Base-by-base conservation (phyloP, 2,113 vertebrate genomes). In the Pedionomus torquatus region DNA sequence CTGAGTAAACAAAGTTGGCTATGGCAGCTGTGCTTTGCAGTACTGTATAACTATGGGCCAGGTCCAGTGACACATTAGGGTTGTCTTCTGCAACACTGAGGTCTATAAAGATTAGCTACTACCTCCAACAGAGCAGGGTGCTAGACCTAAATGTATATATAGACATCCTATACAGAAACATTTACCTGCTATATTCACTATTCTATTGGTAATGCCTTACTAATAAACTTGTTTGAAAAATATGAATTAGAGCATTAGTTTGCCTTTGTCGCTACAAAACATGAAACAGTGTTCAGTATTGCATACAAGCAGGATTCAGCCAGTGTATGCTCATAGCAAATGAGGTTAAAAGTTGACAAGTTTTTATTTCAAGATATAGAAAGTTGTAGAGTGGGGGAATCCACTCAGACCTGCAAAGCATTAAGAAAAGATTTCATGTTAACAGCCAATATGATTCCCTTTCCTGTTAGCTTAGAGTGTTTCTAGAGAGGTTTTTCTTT, bases 1-100 rank as follows among this genome's bases (percentile, higher is more conserved):
- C 69, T 93, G 69, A 91, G 39, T 87, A 87, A 91, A 39, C 31
- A 78, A 75, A 95, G 8, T n/a, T 75, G 58, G 12, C n/a, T 58
- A 2, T 31, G 64, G 60, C 55, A 78, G 57, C 76, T 87, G 60
- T 66, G 43, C 19, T 93, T 77, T 65, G 11, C 28, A 35, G 13
- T 26, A 13, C 26, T 31, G 4, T 46, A 5, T 41, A 77, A 74
- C 17, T 35, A 7, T 5, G 19, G 37, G 28, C n/a, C n/a, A 66
- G 28, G 31, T 57, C 28, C n/a, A 48, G 14, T 54, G n/a, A 54
- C 51, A 55, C 1, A 0, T 2, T 2, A 26, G 7, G 17, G 16
- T 10, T 74, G 17, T 69, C 49, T 86, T 72, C 35, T 70, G 54
- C 63, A 83, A 7, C 58, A 51, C 8, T 85, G 41, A 44, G 23